phyloP scores from a whole-genome alignment of 2,888 invertebrate genomes.

The Agapetus fuscipes region DNA sequence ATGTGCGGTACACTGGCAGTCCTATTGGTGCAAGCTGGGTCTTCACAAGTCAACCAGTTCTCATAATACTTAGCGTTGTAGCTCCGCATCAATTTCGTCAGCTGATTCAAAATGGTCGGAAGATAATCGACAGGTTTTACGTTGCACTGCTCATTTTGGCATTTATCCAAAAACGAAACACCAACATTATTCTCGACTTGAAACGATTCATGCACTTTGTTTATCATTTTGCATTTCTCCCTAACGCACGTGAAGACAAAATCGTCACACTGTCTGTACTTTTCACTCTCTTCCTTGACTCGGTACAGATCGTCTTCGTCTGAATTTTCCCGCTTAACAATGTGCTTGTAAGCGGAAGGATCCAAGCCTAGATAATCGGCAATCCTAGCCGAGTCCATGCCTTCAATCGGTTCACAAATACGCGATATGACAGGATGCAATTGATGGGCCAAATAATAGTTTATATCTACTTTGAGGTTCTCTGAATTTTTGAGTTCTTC shows the following conservation, averaged over 20 bases:
- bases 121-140: slow-evolving; percentile 56
- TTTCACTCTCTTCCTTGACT: slow-evolving; percentile 43
- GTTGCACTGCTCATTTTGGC: slow-evolving; percentile 62
- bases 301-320: slow-evolving; percentile 39
- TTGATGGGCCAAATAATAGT: slow-evolving; percentile 92
- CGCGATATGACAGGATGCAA: slow-evolving; percentile 93
- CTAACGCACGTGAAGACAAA: slow-evolving; percentile 55
- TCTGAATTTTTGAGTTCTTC: slow-evolving; percentile 74
- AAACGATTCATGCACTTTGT: slow-evolving; percentile 43
- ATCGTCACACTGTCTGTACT: slow-evolving; percentile 50
- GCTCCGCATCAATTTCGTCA: slow-evolving; percentile 56
- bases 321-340: slow-evolving; percentile 36
- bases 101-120: slow-evolving; percentile 60
- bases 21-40: slow-evolving; percentile 71
- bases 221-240: slow-evolving; percentile 48
- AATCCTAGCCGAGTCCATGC: slow-evolving; percentile 81
- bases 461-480: slow-evolving; percentile 65
- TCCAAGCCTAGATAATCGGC: slow-evolving; percentile 81
- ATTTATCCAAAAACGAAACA: slow-evolving; percentile 55
- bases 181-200: slow-evolving; percentile 35
- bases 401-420: slow-evolving; percentile 92
- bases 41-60: slow-evolving; percentile 80
- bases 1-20: slow-evolving; percentile 52
- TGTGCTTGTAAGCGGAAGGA: slow-evolving; percentile 41
- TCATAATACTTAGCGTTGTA: slow-evolving; percentile 67